These are phyloP conservation scores for Albula goreensis DNA, from an alignment of 2,113 vertebrate species.

Conservation along the genomic window DNA sequence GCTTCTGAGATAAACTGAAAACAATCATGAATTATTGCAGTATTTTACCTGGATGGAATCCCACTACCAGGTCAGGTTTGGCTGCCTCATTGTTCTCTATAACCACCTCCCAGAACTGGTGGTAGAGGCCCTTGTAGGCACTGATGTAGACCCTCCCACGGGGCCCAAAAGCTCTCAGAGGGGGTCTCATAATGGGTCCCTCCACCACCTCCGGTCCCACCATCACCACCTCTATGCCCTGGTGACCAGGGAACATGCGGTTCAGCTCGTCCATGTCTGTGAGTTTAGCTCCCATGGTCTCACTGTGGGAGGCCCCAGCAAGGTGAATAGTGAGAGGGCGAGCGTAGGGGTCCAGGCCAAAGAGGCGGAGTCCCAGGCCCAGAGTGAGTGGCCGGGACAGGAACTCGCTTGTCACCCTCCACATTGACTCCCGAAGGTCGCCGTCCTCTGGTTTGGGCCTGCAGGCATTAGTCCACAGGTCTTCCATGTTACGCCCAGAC, in stretches of 20 bases:
- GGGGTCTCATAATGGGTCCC: constrained; percentile 74
- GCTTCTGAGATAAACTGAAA: not conserved
- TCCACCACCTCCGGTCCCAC: constrained; percentile 82
- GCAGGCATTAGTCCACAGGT: constrained; percentile 77
- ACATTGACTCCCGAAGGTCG: constrained; percentile 76
- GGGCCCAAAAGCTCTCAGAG: constrained; percentile 65
- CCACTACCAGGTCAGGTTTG: constrained; percentile 83
- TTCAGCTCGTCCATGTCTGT: constrained; percentile 84
- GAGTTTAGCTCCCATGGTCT: constrained; percentile 78
- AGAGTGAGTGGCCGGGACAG: constrained; percentile 81
- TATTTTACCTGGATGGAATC: constrained; percentile 86
- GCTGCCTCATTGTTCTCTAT: constrained; percentile 78
- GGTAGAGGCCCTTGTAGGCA: constrained; percentile 85
- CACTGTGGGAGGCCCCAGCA: constrained; percentile 79
- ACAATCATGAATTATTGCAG: not conserved
- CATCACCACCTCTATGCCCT: constrained; percentile 84
- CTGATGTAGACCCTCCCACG: constrained; percentile 78
- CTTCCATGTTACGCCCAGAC: constrained; percentile 78
- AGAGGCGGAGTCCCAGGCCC: constrained; percentile 72
- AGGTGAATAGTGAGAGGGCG: constrained; percentile 82
- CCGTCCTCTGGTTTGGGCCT: constrained; percentile 71
- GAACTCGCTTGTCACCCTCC: constrained; percentile 82
- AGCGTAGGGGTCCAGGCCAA: constrained; percentile 67
- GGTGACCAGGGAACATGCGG: constrained; percentile 80
- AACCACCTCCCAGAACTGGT: constrained; percentile 89